Conservation (phyloP, 2,888 invertebrate genomes). For the Perizoma flavofasciatum region DNA sequence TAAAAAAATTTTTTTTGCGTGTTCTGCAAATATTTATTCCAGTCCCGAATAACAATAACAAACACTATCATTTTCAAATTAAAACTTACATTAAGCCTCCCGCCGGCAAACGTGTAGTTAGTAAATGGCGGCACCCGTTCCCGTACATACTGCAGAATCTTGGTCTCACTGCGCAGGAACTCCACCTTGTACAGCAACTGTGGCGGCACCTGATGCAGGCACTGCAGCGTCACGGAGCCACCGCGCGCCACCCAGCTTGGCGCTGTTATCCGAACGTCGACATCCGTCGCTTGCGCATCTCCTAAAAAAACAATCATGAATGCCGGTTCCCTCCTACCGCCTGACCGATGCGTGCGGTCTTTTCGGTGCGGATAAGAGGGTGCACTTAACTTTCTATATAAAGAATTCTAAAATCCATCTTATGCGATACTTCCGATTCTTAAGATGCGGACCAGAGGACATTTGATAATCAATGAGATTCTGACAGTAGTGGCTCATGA, state of each 20-base stretch:
- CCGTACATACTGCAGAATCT: constrained; percentile 91
- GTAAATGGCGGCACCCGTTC: constrained; percentile 89
- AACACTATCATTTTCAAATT: not conserved
- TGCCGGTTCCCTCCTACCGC: no score
- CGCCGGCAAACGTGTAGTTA: constrained; percentile 86
- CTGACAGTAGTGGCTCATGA: no score
- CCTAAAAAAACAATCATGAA: constrained; percentile 48
- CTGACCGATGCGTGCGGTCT: no score
- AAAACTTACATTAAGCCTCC: constrained; percentile 88
- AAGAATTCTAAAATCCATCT: no score
- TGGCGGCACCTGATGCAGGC: constrained; percentile 89
- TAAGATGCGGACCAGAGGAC: no score
- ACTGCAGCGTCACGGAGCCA: constrained; percentile 88
- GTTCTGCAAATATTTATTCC: no score
- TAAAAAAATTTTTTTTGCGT: no score
- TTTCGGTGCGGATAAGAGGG: no score
- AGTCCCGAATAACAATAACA: not conserved
- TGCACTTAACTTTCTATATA: no score
- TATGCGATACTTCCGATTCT: no score
- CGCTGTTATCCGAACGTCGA: constrained; percentile 86
- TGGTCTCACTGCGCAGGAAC: constrained; percentile 81
- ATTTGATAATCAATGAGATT: no score
- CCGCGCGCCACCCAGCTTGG: constrained; percentile 90
- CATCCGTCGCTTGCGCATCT: constrained; percentile 76
- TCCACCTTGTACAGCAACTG: constrained; percentile 91